phyloP scores from a whole-genome alignment of 1,140 invertebrate genomes.

The Penaeus japonicus region DNA sequence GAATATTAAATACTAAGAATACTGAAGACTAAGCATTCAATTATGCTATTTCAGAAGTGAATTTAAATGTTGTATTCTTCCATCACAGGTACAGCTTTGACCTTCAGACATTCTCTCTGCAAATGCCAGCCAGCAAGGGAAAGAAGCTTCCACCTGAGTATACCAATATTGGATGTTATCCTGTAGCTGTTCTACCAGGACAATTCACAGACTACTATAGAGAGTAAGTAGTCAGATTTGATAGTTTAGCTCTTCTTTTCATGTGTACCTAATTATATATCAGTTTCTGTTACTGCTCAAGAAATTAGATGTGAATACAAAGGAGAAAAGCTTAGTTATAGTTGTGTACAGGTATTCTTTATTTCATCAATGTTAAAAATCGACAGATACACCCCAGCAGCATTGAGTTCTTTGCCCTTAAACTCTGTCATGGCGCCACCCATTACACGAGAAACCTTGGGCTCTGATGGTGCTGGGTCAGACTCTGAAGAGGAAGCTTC shows the following conservation, averaged over 20 bases:
- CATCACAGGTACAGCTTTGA: constrained; percentile 72
- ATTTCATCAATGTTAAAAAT: constrained; percentile 55
- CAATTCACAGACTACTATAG: constrained; percentile 90
- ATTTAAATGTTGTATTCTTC: neutral
- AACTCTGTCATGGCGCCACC: constrained; percentile 88
- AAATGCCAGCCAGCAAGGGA: constrained; percentile 70
- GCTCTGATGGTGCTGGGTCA: constrained; percentile 29
- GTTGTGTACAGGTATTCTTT: neutral
- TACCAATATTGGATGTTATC: constrained; percentile 79
- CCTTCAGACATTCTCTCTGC: constrained; percentile 79
- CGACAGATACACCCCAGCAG: constrained; percentile 71
- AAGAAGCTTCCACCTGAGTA: constrained; percentile 65
- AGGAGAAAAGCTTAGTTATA: no score
- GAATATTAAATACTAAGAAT: no score
- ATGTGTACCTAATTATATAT: neutral
- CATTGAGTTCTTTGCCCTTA: constrained; percentile 83
- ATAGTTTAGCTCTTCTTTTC: neutral
- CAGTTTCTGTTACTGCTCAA: no score
- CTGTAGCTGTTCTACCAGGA: constrained; percentile 88
- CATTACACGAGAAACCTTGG: neutral
- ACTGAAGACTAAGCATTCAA: no score
- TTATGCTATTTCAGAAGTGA: no score
- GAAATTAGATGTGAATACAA: no score
- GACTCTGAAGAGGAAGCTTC: constrained; percentile 38
- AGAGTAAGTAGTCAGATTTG: constrained; percentile 66